phyloP scores from a whole-genome alignment of 2,113 vertebrate species.

The Petrocephalus microphthalmus region DNA sequence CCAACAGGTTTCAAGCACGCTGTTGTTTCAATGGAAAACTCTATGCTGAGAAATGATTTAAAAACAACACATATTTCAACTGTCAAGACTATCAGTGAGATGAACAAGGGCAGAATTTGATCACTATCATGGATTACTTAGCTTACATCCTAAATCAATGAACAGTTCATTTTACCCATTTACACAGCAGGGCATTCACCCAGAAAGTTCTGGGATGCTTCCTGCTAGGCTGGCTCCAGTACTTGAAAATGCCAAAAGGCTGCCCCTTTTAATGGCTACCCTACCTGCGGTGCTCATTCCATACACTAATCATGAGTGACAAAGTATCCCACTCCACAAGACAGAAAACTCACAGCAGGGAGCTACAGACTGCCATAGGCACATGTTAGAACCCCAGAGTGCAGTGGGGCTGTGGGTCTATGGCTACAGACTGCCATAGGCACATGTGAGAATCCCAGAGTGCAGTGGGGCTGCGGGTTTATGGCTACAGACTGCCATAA shows the following conservation, averaged over 20 bases:
- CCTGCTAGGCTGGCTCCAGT: background rate
- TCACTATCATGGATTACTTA: background rate
- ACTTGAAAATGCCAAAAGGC: background rate
- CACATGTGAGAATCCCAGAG: background rate
- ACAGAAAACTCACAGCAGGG: background rate
- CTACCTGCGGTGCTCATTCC: too few relatives aligned
- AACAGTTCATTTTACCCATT: background rate
- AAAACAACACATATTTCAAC: background rate
- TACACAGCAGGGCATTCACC: background rate
- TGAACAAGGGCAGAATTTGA: background rate
- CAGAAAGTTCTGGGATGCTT: background rate
- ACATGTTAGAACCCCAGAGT: too few relatives aligned
- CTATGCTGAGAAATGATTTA: background rate
- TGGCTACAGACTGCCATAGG: background rate
- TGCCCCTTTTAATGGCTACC: too few relatives aligned
- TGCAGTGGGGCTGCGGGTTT: background rate
- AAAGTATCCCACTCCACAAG: background rate
- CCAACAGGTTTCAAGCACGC: background rate
- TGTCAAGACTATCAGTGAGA: background rate
- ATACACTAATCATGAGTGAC: too few relatives aligned
- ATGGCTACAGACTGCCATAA: background rate
- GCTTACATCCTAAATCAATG: background rate
- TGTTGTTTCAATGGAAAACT: background rate
- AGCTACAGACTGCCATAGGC: too few relatives aligned
- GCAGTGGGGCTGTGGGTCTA: background rate